Evolutionary conservation across 2,113 vertebrate species (phyloP).

Genomic region (Corapipo altera): DNA sequence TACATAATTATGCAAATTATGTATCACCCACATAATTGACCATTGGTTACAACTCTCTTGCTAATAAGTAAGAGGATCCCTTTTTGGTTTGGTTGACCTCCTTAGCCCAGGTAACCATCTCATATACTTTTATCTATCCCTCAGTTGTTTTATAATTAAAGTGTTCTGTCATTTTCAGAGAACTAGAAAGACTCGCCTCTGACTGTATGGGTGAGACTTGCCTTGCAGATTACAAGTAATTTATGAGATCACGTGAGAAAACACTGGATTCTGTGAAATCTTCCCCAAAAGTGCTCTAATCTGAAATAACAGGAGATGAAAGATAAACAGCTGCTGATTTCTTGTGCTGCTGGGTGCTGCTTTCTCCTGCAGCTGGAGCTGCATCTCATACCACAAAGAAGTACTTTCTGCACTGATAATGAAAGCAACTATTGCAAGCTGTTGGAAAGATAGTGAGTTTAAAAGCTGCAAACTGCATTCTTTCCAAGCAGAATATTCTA

Average conservation of each 20-base stretch:
- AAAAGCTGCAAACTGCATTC: not conserved
- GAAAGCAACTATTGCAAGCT: not conserved
- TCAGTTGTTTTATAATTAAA: not conserved
- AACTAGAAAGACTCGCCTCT: not conserved
- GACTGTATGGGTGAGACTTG: not conserved
- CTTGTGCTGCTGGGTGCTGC: not conserved
- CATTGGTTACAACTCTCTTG: not conserved
- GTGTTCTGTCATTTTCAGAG: not conserved
- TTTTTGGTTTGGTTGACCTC: not conserved
- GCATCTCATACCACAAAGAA: not conserved
- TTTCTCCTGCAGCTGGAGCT: not conserved
- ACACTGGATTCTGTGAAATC: not conserved
- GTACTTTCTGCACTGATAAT: not conserved
- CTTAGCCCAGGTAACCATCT: not conserved
- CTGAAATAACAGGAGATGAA: not conserved
- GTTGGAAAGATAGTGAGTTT: not conserved
- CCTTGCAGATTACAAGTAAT: not conserved
- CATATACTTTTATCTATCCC: not conserved
- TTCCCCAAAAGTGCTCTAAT: not conserved
- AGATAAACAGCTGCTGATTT: not conserved
- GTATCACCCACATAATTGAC: rapidly evolving
- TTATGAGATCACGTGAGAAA: not conserved
- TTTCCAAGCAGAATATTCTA: not conserved
- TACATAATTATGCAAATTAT: not conserved
- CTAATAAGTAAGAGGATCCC: not conserved